Conservation (phyloP, 2,113 vertebrate species). For the Pelvicachromis taeniatus region DNA sequence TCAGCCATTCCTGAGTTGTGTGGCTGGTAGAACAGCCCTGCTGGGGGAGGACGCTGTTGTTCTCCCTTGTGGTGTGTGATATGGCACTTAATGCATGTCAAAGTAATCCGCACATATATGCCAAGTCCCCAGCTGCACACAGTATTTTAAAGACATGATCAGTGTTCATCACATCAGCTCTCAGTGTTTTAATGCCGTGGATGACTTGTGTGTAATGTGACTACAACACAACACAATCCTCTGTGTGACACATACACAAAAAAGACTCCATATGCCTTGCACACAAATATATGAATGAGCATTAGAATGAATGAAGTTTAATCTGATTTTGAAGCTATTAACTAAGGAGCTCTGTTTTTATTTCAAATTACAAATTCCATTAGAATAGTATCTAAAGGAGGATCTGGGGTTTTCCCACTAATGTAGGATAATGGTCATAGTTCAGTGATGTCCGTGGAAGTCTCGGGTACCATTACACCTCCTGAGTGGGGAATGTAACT, state of each 20-base stretch:
- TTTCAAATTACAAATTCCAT: not conserved
- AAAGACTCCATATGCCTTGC: not conserved
- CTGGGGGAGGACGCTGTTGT: not conserved
- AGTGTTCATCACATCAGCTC: not conserved
- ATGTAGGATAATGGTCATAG: not conserved
- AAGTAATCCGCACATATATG: not conserved
- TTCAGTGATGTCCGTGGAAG: not conserved
- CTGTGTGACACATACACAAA: not conserved
- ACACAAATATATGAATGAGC: not conserved
- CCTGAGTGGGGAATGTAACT: not conserved
- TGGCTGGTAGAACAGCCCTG: not conserved
- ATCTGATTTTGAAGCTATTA: not conserved
- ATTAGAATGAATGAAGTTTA: not conserved
- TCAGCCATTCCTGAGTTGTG: not conserved
- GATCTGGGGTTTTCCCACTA: not conserved
- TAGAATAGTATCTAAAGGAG: not conserved
- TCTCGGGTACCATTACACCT: not conserved
- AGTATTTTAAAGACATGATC: not conserved
- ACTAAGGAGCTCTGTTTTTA: not conserved
- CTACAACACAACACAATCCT: not conserved
- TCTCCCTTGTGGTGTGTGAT: not conserved
- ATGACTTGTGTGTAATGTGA: not conserved
- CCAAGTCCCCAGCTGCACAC: not conserved
- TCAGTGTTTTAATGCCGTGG: not conserved
- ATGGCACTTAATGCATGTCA: not conserved